phyloP scores from a whole-genome alignment of 2,888 invertebrate species.

The Cepaea hortensis region DNA sequence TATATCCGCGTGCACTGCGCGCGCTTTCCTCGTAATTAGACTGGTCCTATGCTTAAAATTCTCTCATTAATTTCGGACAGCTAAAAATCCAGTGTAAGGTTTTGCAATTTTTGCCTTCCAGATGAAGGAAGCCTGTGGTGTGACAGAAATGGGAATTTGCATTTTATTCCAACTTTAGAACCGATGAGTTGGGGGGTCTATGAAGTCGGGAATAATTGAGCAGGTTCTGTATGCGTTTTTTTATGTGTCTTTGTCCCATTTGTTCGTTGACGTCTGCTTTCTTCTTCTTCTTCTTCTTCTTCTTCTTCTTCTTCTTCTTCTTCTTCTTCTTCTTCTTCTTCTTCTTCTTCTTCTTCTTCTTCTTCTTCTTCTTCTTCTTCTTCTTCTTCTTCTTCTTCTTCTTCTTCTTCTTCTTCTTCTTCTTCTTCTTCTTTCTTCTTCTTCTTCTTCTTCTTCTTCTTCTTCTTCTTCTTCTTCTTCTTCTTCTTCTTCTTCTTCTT shows the following conservation, averaged over 20 bases:
- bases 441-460: neutral
- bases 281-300: no score
- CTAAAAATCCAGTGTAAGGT: neutral
- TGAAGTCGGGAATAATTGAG: neutral
- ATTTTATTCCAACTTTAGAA: neutral
- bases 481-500: no score
- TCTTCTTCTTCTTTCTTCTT: no score
- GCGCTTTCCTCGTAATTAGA: slow-evolving; percentile 2
- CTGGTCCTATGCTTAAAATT: neutral
- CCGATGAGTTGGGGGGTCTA: neutral
- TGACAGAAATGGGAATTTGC: neutral
- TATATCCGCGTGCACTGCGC: neutral
- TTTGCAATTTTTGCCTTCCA: neutral
- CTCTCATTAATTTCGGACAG: slow-evolving; percentile 14
- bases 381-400: neutral
- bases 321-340: neutral
- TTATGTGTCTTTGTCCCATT: neutral
- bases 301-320: no score
- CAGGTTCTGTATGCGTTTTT: neutral
- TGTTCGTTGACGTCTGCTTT: neutral
- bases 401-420: neutral
- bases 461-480: neutral
- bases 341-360: neutral
- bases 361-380: neutral
- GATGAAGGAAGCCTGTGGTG: neutral